A percentile compares a stretch with the other conserved stretches of the same genome.
Conservation (phyloP, 53 echinoderm and acorn worm species). For the Patiria pectinifera region DNA sequence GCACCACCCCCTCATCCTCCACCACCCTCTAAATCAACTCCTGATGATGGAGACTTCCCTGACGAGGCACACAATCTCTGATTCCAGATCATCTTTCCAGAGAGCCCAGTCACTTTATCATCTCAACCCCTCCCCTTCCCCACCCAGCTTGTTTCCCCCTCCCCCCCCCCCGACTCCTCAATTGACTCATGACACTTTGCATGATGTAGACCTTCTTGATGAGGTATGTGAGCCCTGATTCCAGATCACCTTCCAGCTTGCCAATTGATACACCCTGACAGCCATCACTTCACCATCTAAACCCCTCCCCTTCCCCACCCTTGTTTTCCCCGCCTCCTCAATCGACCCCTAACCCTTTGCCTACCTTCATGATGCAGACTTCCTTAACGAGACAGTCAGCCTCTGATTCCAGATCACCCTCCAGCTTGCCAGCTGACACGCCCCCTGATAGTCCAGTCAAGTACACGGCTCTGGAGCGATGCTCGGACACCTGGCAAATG, state of each 20-base stretch:
- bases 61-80: constrained; percentile 63
- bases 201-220: no score
- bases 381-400: constrained; percentile 76
- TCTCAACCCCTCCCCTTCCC: no score
- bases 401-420: constrained; percentile 76
- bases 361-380: constrained; percentile 83
- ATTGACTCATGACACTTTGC: no score
- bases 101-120: no score
- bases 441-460: constrained; percentile 62
- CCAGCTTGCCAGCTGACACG: constrained; percentile 74
- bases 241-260: constrained; percentile 73
- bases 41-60: no score
- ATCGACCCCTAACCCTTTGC: not conserved
- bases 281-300: no score
- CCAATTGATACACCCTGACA: constrained; percentile 48
- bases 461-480: constrained; percentile 63
- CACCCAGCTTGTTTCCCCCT: no score
- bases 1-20: no score
- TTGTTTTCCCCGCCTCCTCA: no score
- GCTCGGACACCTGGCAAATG: constrained; percentile 45
- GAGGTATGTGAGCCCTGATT: constrained; percentile 69
- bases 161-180: no score
- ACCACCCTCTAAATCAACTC: no score
- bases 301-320: no score
- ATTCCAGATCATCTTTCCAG: constrained; percentile 66